phyloP scores from a whole-genome alignment of 2,888 invertebrate genomes.

The Plusia festucae region DNA sequence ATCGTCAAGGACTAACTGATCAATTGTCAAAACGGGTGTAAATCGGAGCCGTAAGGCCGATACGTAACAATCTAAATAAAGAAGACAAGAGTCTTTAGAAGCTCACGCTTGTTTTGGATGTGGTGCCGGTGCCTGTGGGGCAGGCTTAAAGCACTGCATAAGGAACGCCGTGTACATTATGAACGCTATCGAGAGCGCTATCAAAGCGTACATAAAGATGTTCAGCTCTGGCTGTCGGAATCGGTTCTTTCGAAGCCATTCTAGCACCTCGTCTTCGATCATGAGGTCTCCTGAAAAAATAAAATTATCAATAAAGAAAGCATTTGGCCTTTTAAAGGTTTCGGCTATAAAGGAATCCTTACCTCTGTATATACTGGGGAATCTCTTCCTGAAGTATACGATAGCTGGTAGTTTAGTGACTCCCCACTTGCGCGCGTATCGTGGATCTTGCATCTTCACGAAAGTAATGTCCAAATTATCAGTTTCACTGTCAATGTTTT shows the following conservation, averaged over 20 bases:
- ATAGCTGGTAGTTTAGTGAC: slow-evolving; percentile 97
- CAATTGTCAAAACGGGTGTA: slow-evolving; percentile 59
- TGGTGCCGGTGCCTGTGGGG: slow-evolving; percentile 90
- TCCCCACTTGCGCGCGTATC: slow-evolving; percentile 98
- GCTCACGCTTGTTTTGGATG: slow-evolving; percentile 92
- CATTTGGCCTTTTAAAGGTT: background rate
- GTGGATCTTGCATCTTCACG: slow-evolving; percentile 97
- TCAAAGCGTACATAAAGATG: slow-evolving; percentile 97
- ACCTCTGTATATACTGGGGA: slow-evolving; percentile 98
- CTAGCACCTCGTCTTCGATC: slow-evolving; percentile 95
- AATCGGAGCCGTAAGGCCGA: slow-evolving; percentile 56
- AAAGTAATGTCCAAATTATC: slow-evolving; percentile 98
- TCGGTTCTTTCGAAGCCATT: slow-evolving; percentile 97
- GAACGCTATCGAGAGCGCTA: slow-evolving; percentile 95
- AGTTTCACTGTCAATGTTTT: slow-evolving; percentile 98
- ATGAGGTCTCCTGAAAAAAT: slow-evolving; percentile 93
- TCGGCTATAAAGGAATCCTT: slow-evolving; percentile 38
- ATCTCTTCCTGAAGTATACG: slow-evolving; percentile 96
- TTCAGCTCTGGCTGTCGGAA: slow-evolving; percentile 97
- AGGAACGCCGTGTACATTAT: slow-evolving; percentile 97
- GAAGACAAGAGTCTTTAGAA: slow-evolving; percentile 57
- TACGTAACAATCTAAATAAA: slow-evolving; percentile 64
- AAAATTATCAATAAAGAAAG: background rate
- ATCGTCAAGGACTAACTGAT: slow-evolving; percentile 66
- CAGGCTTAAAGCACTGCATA: slow-evolving; percentile 95